A percentile compares a stretch with the other conserved stretches of the same genome.
phyloP scores from a whole-genome alignment of 2,113 vertebrate species.

The Todiramphus chloris region DNA sequence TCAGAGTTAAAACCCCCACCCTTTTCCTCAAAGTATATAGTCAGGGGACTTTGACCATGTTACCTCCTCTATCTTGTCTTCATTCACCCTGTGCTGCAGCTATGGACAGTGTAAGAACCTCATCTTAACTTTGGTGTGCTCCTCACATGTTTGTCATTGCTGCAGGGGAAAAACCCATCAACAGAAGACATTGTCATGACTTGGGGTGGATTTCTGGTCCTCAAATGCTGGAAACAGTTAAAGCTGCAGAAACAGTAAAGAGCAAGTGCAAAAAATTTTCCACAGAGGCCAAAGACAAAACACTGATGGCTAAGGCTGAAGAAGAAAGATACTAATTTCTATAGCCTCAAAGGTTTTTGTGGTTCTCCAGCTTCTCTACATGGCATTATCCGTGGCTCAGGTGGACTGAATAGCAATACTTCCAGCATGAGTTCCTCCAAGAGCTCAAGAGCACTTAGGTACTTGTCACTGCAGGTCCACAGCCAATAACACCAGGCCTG shows the following conservation, averaged over 20 bases:
- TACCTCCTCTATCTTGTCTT: neutral
- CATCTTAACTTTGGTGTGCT: neutral
- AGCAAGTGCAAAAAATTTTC: neutral
- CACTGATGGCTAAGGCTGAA: neutral
- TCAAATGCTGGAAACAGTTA: neutral
- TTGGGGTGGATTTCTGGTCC: neutral
- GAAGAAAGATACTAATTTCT: neutral
- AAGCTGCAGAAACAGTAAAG: neutral
- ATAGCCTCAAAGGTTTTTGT: neutral
- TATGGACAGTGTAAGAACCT: neutral
- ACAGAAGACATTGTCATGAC: neutral
- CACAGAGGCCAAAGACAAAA: neutral
- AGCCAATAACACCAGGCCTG: neutral
- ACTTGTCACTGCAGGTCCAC: neutral
- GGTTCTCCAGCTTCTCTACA: neutral
- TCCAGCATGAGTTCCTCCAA: neutral
- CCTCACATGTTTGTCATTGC: neutral
- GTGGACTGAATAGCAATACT: neutral
- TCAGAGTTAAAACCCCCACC: accelerated
- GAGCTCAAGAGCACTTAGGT: neutral
- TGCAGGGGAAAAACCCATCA: neutral
- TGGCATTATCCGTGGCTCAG: neutral
- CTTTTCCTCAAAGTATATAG: neutral
- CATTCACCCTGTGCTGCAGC: accelerated
- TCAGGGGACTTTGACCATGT: neutral